Percentiles rank a stretch among this genome's conserved stretches.
Evolutionary conservation across 2,113 vertebrate genomes (phyloP).

Genomic region (Cyanocitta stelleri): DNA sequence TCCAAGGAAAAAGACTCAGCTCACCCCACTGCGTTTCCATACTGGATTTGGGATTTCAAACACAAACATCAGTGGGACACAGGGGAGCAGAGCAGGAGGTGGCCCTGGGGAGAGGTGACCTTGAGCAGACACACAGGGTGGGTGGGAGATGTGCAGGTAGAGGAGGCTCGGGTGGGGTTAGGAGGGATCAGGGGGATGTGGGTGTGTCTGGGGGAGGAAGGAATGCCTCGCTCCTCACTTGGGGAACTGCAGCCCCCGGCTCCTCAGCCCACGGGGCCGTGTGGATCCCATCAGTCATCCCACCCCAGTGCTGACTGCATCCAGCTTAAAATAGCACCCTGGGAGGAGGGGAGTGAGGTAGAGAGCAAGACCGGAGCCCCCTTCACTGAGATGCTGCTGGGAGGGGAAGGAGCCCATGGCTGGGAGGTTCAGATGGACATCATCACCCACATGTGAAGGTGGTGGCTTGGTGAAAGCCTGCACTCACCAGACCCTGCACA

Average conservation of each 20-base stretch:
- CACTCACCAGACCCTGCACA: not conserved
- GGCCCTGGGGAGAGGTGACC: not conserved
- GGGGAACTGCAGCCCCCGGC: not conserved
- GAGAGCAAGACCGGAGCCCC: not conserved
- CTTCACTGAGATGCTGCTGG: not conserved
- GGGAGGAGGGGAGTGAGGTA: not conserved
- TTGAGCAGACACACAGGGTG: not conserved
- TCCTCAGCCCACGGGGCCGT: not conserved
- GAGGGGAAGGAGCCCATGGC: not conserved
- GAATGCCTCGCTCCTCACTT: rapidly evolving
- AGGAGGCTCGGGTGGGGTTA: not conserved
- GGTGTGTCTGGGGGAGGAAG: not conserved
- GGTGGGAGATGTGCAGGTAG: rapidly evolving
- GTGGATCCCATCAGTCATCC: not conserved
- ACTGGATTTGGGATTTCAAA: not conserved
- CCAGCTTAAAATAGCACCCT: not conserved
- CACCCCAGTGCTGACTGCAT: not conserved
- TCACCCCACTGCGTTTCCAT: rapidly evolving
- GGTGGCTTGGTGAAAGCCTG: not conserved
- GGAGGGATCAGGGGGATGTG: not conserved
- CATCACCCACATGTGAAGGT: not conserved
- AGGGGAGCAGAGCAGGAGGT: not conserved
- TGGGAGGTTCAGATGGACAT: not conserved
- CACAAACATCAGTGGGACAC: not conserved
- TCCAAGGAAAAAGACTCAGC: not conserved